phyloP scores from a whole-genome alignment of 2,113 vertebrate species.

The Ceyx margarethae region DNA sequence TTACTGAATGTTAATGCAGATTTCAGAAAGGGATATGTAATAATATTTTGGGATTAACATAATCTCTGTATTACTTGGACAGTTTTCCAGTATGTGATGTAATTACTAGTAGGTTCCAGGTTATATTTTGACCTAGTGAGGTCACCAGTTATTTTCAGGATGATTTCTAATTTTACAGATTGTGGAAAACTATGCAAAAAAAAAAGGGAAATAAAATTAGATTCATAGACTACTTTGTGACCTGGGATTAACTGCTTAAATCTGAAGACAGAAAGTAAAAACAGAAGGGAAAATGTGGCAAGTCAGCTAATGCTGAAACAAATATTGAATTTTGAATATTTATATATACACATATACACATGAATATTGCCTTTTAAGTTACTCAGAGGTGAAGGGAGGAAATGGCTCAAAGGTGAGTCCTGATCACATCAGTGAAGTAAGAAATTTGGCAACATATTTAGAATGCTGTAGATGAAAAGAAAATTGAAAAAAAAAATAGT shows the following conservation, averaged over 20 bases:
- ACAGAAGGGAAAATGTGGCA: neutral
- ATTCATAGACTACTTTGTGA: neutral
- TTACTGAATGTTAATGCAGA: slow-evolving; percentile 5
- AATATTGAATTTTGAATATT: too few relatives aligned
- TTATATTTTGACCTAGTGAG: slow-evolving; percentile 2
- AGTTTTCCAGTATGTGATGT: neutral
- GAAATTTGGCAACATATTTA: neutral
- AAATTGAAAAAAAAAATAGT: neutral
- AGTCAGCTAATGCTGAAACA: neutral
- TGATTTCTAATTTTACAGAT: neutral
- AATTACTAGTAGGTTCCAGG: slow-evolving; percentile 10
- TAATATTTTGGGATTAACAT: neutral
- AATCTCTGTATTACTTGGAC: neutral
- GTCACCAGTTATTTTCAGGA: neutral
- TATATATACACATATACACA: too few relatives aligned
- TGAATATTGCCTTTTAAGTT: neutral
- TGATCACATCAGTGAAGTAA: neutral
- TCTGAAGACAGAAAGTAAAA: neutral
- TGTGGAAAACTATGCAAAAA: neutral
- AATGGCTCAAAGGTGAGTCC: neutral
- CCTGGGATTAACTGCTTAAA: neutral
- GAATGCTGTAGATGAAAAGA: neutral
- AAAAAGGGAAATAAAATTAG: neutral
- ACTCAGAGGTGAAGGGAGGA: neutral
- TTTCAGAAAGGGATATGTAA: neutral